phyloP scores from a whole-genome alignment of 2,113 vertebrate genomes.

The Stictonetta naevosa region DNA sequence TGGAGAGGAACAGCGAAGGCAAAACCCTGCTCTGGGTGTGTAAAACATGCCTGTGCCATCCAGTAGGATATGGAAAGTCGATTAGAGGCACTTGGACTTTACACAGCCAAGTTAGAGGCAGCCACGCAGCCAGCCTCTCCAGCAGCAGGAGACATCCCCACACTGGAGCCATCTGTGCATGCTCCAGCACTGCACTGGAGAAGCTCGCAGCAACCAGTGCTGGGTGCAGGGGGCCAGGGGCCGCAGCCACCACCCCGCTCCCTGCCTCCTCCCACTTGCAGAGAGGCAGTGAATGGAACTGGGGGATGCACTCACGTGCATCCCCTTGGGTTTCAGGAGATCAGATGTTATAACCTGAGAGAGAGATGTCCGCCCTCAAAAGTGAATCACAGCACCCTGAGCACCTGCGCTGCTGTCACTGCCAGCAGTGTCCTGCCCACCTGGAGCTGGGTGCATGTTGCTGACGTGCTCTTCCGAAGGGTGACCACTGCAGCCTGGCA shows the following conservation, averaged over 20 bases:
- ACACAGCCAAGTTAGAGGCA: background rate
- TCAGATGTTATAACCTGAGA: background rate
- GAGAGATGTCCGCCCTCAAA: background rate
- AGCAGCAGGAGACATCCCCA: background rate
- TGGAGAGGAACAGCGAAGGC: background rate
- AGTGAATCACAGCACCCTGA: background rate
- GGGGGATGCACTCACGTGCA: background rate
- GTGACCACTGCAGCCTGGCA: accelerated
- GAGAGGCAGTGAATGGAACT: background rate
- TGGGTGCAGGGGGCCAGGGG: accelerated
- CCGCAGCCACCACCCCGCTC: background rate
- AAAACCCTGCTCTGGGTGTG: background rate
- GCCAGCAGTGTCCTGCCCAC: background rate
- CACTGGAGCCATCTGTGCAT: too few species aligned
- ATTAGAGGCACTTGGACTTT: background rate
- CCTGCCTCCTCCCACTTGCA: background rate
- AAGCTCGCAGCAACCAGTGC: background rate
- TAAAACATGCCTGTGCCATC: background rate
- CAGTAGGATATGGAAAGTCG: accelerated
- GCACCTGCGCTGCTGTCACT: accelerated
- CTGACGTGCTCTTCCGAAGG: background rate
- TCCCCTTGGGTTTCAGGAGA: background rate
- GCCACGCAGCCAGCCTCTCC: accelerated
- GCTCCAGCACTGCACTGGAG: background rate
- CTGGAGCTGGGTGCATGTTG: accelerated